A percentile compares a stretch with the other conserved stretches of the same genome.
phyloP scores from a whole-genome alignment of 2,797 vertebrate genomes.

The Sebastes diaconus region DNA sequence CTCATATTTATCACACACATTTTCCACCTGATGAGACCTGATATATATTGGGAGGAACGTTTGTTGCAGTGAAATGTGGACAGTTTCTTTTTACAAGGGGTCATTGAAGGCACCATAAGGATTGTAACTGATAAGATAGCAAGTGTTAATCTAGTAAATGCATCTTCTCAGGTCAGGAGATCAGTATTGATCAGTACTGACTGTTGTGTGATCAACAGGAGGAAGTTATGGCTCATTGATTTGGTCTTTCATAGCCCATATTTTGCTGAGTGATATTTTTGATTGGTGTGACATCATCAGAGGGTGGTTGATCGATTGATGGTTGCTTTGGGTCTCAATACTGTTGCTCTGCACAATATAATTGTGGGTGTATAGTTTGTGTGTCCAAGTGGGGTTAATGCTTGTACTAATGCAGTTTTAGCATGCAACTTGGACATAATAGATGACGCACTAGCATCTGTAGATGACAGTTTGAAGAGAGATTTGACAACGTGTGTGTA shows the following conservation, averaged over 20 bases:
- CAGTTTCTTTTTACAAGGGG: slow-evolving; percentile 8
- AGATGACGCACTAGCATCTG: not conserved
- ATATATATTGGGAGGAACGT: slow-evolving; percentile 2
- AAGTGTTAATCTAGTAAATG: not conserved
- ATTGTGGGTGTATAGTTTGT: not conserved
- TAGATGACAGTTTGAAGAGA: not conserved
- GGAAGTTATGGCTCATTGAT: not conserved
- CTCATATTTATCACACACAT: slow-evolving; percentile 19
- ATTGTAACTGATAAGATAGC: not conserved
- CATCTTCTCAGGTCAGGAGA: not conserved
- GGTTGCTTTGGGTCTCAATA: slow-evolving; percentile 9
- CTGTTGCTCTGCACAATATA: not conserved
- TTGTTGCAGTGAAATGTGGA: slow-evolving; percentile 43
- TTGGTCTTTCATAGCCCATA: not conserved
- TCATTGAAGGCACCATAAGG: not conserved
- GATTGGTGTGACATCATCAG: not conserved
- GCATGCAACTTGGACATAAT: not conserved
- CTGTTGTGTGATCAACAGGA: not conserved
- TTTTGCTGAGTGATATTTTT: not conserved
- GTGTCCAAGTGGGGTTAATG: not conserved
- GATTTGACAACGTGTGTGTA: not conserved
- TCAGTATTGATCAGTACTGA: not conserved
- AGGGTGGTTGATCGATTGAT: not conserved
- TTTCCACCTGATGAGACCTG: slow-evolving; percentile 40
- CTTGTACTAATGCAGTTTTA: not conserved